These are phyloP conservation scores for Morpho helenor DNA, from an alignment of 2,888 invertebrate species.

Conservation along the genomic window DNA sequence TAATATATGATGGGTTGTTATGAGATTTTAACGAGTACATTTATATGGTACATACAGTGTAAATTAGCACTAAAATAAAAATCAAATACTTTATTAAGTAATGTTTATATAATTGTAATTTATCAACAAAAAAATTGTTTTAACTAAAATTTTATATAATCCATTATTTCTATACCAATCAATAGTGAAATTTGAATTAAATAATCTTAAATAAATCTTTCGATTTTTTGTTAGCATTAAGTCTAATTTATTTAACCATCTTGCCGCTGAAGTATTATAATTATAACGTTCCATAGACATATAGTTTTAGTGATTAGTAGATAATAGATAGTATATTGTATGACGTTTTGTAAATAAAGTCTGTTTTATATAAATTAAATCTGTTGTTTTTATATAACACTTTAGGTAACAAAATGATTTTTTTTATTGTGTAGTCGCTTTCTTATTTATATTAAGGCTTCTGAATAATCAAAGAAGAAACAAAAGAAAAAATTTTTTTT, in stretches of 20 bases:
- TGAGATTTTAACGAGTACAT: too few species aligned
- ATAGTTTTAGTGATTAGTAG: constrained; percentile 30
- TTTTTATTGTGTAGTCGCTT: too few species aligned
- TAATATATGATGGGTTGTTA: too few species aligned
- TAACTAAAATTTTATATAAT: neutral
- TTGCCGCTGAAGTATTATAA: constrained; percentile 69
- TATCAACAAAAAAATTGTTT: neutral
- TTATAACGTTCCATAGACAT: constrained; percentile 16
- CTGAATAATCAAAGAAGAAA: too few species aligned
- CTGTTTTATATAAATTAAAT: constrained; percentile 42
- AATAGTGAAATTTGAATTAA: too few species aligned
- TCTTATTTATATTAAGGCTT: too few species aligned
- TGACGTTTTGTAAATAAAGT: constrained; percentile 61
- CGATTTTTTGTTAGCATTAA: neutral
- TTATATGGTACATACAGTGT: too few species aligned
- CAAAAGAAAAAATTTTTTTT: too few species aligned
- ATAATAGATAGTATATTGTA: constrained; percentile 40
- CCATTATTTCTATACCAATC: too few species aligned
- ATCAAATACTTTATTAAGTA: neutral
- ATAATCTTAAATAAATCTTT: too few species aligned
- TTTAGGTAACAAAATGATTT: too few species aligned
- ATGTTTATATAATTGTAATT: neutral
- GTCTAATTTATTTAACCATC: constrained; percentile 41
- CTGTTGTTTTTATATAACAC: constrained; percentile 1
- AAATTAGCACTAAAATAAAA: too few species aligned